Percentiles rank a stretch among this genome's conserved stretches.
These are phyloP conservation scores for Chondrosia reniformis DNA, from an alignment of 37 sponge, comb jelly and placozoan species.

Conservation along the genomic window DNA sequence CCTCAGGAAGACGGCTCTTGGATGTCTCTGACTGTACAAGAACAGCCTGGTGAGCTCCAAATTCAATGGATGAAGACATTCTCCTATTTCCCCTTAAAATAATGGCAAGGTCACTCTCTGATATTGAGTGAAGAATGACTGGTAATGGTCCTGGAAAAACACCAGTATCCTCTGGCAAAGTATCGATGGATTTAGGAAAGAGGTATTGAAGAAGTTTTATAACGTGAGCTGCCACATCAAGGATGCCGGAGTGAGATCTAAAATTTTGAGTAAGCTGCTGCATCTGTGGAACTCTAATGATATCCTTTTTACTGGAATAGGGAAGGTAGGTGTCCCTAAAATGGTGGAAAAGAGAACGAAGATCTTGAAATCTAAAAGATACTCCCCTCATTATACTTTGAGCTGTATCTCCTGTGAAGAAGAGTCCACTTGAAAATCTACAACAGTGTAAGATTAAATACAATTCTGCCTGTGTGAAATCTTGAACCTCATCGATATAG, in stretches of 20 bases:
- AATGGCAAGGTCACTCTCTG: conserved; percentile 61
- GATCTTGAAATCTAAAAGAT: conserved; percentile 68
- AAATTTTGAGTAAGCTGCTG: conserved; percentile 56
- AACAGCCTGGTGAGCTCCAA: conserved; percentile 84
- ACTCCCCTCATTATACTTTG: conserved; percentile 86
- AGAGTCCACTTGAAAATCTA: conserved; percentile 56
- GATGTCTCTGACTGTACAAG: conserved; percentile 71
- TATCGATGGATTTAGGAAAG: conserved; percentile 67
- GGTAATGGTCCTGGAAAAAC: conserved; percentile 67
- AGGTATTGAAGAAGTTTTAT: conserved; percentile 48
- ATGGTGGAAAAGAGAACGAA: conserved; percentile 57
- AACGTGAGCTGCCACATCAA: conserved; percentile 61
- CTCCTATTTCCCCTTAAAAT: conserved; percentile 70
- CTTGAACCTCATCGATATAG: conserved; percentile 83
- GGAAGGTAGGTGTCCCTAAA: conserved; percentile 2
- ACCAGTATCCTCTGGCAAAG: conserved; percentile 50
- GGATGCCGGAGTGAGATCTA: conserved; percentile 73
- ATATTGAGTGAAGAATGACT: conserved; percentile 34
- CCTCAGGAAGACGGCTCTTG: conserved; percentile 45
- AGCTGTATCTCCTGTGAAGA: conserved; percentile 79
- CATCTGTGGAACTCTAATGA: conserved; percentile 40
- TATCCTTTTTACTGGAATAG: not conserved
- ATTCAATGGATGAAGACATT: conserved; percentile 59
- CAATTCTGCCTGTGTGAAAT: conserved; percentile 85
- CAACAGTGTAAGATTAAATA: conserved; percentile 43